A percentile compares a stretch with the other conserved stretches of the same genome.
Conservation (phyloP, 2,113 vertebrate species). For the Xiphophorus hellerii region DNA sequence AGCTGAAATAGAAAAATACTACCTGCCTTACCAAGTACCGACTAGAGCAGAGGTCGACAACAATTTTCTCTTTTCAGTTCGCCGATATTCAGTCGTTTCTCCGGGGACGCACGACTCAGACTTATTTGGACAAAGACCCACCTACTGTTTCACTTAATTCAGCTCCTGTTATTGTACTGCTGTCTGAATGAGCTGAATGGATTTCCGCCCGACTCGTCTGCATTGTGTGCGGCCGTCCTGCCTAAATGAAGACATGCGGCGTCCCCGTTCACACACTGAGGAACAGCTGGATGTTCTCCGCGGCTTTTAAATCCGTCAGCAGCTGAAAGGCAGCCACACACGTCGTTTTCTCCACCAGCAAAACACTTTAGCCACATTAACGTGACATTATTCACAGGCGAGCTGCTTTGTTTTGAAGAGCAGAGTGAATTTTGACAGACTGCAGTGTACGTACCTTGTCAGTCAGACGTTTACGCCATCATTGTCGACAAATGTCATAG, state of each 20-base stretch:
- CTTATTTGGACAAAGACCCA: slow-evolving; percentile 5
- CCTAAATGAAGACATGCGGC: slow-evolving; percentile 4
- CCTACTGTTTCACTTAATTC: slow-evolving; percentile 6
- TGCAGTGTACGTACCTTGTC: too few relatives aligned
- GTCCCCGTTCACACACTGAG: slow-evolving; percentile 8
- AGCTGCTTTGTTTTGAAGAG: neutral
- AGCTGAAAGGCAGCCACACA: neutral
- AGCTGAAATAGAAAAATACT: too few relatives aligned
- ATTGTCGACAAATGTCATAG: too few relatives aligned
- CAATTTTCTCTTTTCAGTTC: neutral
- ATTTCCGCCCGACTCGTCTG: slow-evolving; percentile 5
- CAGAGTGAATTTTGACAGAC: neutral
- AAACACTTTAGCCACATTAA: neutral
- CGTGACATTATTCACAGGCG: neutral
- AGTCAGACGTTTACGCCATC: too few relatives aligned
- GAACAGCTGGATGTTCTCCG: slow-evolving; percentile 20
- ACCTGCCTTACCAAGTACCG: neutral
- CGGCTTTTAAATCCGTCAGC: neutral
- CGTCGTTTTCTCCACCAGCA: neutral
- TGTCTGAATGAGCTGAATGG: slow-evolving; percentile 25
- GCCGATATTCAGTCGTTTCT: neutral
- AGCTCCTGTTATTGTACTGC: slow-evolving; percentile 21
- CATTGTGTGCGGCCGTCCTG: slow-evolving; percentile 30
- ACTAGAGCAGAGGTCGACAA: neutral
- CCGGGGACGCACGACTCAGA: slow-evolving; percentile 4